These are phyloP conservation scores for Bombus terrestris DNA, from an alignment of 1,140 invertebrate species.

Conservation along the genomic window DNA sequence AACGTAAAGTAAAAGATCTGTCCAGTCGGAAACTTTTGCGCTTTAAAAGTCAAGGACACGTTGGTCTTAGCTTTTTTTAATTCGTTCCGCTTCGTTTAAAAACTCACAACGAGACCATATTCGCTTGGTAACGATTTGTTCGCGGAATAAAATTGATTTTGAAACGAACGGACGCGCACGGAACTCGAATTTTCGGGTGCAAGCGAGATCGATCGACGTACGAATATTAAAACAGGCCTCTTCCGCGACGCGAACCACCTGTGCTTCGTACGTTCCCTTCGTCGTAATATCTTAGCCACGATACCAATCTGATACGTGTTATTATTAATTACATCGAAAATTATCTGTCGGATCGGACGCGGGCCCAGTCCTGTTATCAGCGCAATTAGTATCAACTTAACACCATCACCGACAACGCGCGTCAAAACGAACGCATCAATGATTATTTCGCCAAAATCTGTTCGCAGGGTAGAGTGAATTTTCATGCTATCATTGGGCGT, in stretches of 20 bases:
- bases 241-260: conserved; percentile 13
- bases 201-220: conserved; percentile 19
- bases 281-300: conserved; percentile 14
- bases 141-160: conserved; percentile 7
- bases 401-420: not conserved
- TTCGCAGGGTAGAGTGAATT: not conserved
- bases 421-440: not conserved
- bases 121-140: not conserved
- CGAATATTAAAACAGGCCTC: conserved; percentile 40
- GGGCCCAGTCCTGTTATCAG: not conserved
- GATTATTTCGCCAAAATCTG: not conserved
- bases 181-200: not conserved
- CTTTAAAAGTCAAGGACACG: not conserved
- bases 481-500: not conserved
- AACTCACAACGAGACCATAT: not conserved
- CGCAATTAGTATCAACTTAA: conserved; percentile 13
- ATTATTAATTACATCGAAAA: conserved; percentile 40
- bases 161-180: not conserved
- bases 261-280: conserved; percentile 28
- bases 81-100: not conserved
- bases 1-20: too few species aligned
- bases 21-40: too few species aligned
- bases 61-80: not conserved
- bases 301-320: conserved; percentile 15
- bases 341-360: conserved; percentile 7